phyloP scores from a whole-genome alignment of 1,140 invertebrate species.

The Propsilocerus akamusi region DNA sequence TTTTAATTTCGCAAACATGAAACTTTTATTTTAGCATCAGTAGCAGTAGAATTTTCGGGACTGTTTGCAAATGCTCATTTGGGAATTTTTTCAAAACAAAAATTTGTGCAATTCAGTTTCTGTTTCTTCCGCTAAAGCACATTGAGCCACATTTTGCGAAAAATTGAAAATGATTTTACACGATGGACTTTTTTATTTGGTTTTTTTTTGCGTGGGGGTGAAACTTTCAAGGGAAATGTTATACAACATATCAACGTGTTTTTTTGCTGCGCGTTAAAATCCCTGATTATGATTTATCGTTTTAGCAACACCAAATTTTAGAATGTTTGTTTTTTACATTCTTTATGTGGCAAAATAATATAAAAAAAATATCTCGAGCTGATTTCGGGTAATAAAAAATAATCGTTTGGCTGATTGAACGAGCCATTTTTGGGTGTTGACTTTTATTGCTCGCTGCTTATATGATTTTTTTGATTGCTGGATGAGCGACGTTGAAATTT shows the following conservation, averaged over 20 bases:
- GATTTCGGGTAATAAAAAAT: neutral
- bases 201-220: neutral
- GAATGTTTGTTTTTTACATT: neutral
- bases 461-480: no score
- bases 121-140: no score
- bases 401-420: neutral
- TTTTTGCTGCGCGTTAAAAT: neutral
- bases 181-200: neutral
- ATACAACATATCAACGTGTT: neutral
- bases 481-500: no score
- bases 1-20: neutral
- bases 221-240: neutral
- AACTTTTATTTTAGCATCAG: no score
- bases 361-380: neutral
- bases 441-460: no score
- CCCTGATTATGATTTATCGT: slow-evolving; percentile 1
- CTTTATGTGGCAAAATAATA: no score
- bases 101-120: no score
- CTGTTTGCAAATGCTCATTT: no score
- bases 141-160: no score
- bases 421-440: slow-evolving; percentile 1
- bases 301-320: neutral
- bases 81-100: no score
- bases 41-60: no score
- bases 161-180: slow-evolving; percentile 4